Evolutionary conservation across 1,140 invertebrate genomes (phyloP), one percentile per base, ranked within the genome.

Genomic region (Stenopsyche tienmushanensis): DNA sequence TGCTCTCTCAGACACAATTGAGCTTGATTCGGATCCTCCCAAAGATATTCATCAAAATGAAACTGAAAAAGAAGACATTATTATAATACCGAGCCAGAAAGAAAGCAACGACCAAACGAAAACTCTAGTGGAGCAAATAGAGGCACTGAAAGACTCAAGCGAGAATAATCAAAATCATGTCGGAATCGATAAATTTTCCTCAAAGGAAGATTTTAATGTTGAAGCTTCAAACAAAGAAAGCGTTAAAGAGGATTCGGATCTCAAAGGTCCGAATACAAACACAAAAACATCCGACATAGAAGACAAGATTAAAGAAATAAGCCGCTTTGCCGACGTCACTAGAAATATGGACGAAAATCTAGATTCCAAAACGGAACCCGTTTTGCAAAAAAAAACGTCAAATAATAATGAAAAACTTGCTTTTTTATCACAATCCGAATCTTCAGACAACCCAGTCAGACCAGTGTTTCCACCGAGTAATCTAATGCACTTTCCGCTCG

Each of bases 231-330:
- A n/a, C n/a, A n/a, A n/a, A n/a, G n/a, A n/a, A n/a, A n/a, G n/a
- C n/a, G n/a, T n/a, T n/a, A n/a, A n/a, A n/a, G n/a, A n/a, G n/a
- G n/a, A n/a, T n/a, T n/a, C n/a, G n/a, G n/a, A n/a, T n/a, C 50
- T 21, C 24, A 9, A 24, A n/a, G n/a, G n/a, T n/a, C n/a, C n/a
- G n/a, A n/a, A n/a, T n/a, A n/a, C n/a, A n/a, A n/a, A n/a, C n/a
- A 2, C 39, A 17, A 25, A 47, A 13, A 8, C 44, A n/a, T 59
- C 50, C 17, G 67, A 69, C 47, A 52, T 69, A 13, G 67, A 69
- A 64, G 67, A 69, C 20, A 69, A 65, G 34, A 64, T 69, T 47
- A 69, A 66, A 54, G 59, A 52, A 5, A 65, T 69, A 17, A 63
- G 64, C 39, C 58, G 45, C 9, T 54, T 53, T 41, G 67, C 67